phyloP scores from a whole-genome alignment of 2,797 vertebrate genomes.

The Mustela erminea region DNA sequence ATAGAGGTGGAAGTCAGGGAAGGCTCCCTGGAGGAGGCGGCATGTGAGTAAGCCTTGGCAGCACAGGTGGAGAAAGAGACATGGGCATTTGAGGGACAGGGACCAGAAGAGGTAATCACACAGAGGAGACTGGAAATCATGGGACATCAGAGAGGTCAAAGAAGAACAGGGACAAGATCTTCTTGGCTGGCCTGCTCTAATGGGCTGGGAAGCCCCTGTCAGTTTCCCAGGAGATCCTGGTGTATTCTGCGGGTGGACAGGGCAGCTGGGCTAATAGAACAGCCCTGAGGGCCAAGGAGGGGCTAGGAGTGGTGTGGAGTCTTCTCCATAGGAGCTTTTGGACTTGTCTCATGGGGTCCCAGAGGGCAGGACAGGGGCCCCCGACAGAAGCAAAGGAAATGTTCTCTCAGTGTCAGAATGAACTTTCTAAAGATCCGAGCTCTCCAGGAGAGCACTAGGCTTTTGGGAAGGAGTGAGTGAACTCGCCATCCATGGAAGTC shows the following conservation, averaged over 20 bases:
- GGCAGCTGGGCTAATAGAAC: fast-evolving
- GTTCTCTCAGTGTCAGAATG: not conserved
- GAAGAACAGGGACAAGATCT: not conserved
- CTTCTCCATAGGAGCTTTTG: not conserved
- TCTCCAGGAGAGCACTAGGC: not conserved
- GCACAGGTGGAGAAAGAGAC: not conserved
- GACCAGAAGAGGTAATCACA: fast-evolving
- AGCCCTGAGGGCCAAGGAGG: not conserved
- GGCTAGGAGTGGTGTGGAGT: fast-evolving
- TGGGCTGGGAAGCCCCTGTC: fast-evolving
- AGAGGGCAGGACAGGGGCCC: not conserved
- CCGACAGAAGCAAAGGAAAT: fast-evolving
- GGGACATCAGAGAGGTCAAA: fast-evolving
- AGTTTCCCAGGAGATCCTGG: not conserved
- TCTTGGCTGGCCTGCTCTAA: not conserved
- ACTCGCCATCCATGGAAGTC: not conserved
- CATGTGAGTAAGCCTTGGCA: not conserved
- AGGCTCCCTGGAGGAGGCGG: not conserved
- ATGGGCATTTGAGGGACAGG: fast-evolving
- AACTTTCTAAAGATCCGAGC: not conserved
- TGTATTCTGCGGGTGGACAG: fast-evolving
- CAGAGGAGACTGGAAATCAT: fast-evolving
- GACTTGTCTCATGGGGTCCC: not conserved
- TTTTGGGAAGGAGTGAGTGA: not conserved
- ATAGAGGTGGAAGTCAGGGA: not conserved